These are phyloP conservation scores for Coptodon bakossiorum DNA, from an alignment of 2,113 vertebrate species.

Conservation along the genomic window DNA sequence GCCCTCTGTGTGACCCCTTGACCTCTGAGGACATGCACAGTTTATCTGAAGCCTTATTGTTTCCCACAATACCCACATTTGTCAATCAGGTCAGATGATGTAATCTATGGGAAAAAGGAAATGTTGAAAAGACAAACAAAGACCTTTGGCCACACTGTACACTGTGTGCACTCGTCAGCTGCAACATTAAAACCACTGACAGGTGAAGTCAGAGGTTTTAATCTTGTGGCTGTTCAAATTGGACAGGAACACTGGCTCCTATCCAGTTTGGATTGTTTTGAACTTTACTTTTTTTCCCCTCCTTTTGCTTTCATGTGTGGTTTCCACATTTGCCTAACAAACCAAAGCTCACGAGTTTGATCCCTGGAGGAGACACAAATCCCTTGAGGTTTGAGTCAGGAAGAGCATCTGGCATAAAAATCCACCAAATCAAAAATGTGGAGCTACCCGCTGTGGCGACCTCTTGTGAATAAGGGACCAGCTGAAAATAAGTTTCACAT, in stretches of 20 bases:
- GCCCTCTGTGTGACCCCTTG: slow-evolving; percentile 11
- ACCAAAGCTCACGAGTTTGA: neutral
- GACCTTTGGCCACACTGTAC: neutral
- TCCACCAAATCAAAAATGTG: neutral
- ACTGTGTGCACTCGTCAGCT: neutral
- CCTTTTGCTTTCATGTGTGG: neutral
- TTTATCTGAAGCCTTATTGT: slow-evolving; percentile 18
- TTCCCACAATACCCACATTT: neutral
- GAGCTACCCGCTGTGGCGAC: neutral
- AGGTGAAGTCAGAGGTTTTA: neutral
- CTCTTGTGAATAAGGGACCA: neutral
- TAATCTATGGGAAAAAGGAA: neutral
- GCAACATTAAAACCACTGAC: neutral
- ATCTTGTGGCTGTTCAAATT: neutral
- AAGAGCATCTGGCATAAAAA: neutral
- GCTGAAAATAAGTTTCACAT: neutral
- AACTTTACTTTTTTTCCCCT: neutral
- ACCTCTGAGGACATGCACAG: slow-evolving; percentile 15
- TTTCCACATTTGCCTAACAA: neutral
- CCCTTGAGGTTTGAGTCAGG: neutral
- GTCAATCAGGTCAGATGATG: slow-evolving; percentile 20
- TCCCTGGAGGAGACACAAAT: neutral
- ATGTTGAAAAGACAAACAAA: neutral
- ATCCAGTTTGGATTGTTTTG: neutral
- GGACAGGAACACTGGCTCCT: neutral